phyloP scores from a whole-genome alignment of 2,888 invertebrate species.

The Cryptus viduatorius region DNA sequence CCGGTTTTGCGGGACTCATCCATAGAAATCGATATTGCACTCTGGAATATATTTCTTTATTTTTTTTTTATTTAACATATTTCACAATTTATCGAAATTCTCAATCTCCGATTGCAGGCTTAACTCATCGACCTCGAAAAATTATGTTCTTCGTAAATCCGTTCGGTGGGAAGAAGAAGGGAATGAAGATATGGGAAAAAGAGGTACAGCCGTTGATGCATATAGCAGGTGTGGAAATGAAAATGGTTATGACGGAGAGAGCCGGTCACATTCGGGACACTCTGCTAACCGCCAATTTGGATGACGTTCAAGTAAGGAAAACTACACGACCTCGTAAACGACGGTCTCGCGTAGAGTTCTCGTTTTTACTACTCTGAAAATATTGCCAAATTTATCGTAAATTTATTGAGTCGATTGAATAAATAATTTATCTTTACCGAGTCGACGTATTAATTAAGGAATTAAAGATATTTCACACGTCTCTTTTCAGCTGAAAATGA shows the following conservation, averaged over 20 bases:
- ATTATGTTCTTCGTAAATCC: conserved; percentile 94
- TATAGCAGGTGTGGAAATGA: conserved; percentile 89
- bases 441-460: background rate
- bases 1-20: conserved; percentile 28
- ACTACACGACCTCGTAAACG: background rate
- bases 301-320: conserved; percentile 84
- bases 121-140: conserved; percentile 88
- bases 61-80: background rate
- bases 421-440: background rate
- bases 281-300: conserved; percentile 87
- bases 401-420: background rate
- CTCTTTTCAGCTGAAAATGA: no score
- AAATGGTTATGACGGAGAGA: conserved; percentile 90
- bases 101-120: conserved; percentile 80
- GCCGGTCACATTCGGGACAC: conserved; percentile 92
- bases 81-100: conserved; percentile 18
- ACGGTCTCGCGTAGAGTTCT: background rate
- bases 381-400: background rate
- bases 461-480: background rate
- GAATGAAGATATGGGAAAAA: conserved; percentile 90
- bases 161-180: conserved; percentile 92
- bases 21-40: background rate
- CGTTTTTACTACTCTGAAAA: background rate
- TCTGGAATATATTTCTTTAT: background rate
- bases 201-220: conserved; percentile 89